These are phyloP conservation scores for Drosophila subobscura DNA, from an alignment of 1,140 invertebrate species.

Conservation along the genomic window DNA sequence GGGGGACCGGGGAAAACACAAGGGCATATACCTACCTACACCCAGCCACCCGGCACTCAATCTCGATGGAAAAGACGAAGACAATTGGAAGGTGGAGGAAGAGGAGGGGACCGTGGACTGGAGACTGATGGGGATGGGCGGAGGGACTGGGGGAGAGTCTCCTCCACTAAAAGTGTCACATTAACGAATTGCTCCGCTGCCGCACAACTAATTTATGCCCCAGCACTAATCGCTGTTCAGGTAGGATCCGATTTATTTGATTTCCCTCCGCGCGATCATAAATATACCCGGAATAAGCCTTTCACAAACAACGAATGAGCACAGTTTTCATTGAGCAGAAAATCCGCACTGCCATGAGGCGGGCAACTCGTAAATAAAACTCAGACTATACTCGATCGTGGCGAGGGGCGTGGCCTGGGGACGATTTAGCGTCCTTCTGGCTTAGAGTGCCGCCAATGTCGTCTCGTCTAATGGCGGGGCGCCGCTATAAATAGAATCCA, in stretches of 20 bases:
- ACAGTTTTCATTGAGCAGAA: slow-evolving; percentile 59
- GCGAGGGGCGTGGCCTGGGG: slow-evolving; percentile 54
- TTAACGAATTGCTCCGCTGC: slow-evolving; percentile 73
- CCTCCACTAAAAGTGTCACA: slow-evolving; percentile 78
- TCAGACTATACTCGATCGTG: slow-evolving; percentile 11
- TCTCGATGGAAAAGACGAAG: too few relatives aligned
- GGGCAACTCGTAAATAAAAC: slow-evolving; percentile 19
- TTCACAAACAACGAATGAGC: slow-evolving; percentile 41
- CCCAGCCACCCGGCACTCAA: too few relatives aligned
- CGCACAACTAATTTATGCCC: slow-evolving; percentile 60
- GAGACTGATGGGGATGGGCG: too few relatives aligned
- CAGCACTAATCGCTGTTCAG: slow-evolving; percentile 58
- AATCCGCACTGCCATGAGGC: slow-evolving; percentile 18
- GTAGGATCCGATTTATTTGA: slow-evolving; percentile 70
- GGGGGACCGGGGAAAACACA: slow-evolving; percentile 16
- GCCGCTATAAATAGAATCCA: slow-evolving; percentile 78
- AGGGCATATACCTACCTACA: slow-evolving; percentile 2
- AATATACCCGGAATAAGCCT: slow-evolving; percentile 54
- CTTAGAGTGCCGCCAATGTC: slow-evolving; percentile 46
- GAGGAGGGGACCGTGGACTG: slow-evolving; percentile 4
- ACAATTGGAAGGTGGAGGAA: neutral
- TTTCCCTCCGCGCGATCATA: slow-evolving; percentile 14
- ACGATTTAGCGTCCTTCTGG: slow-evolving; percentile 60
- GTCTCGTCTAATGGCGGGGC: slow-evolving; percentile 70
- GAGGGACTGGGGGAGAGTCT: slow-evolving; percentile 2